These are phyloP conservation scores for Carollia perspicillata DNA, from an alignment of 2,113 vertebrate species.

Conservation along the genomic window DNA sequence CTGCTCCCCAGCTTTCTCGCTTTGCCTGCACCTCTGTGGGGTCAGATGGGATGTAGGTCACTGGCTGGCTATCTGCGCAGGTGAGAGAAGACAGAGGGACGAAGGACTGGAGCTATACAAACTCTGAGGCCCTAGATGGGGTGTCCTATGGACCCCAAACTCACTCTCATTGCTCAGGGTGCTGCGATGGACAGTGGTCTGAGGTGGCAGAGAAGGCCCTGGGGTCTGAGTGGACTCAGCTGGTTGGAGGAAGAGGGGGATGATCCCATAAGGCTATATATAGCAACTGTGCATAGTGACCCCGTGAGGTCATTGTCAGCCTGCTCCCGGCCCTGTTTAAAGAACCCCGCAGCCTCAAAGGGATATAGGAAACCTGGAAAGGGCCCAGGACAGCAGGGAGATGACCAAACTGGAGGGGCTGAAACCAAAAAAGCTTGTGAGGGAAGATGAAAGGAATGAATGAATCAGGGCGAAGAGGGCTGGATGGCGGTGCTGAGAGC, in stretches of 20 bases:
- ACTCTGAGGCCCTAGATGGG: background rate
- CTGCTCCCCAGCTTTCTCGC: background rate
- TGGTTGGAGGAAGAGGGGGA: conserved; percentile 16
- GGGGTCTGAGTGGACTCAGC: conserved; percentile 62
- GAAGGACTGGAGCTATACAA: background rate
- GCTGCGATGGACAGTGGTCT: background rate
- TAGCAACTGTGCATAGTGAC: conserved; percentile 68
- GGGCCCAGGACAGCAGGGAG: conserved; percentile 47
- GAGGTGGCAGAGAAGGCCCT: background rate
- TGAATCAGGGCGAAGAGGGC: conserved; percentile 43
- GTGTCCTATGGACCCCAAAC: background rate
- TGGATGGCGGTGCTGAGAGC: background rate
- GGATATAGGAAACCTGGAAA: conserved; percentile 63
- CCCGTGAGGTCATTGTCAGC: conserved; percentile 69
- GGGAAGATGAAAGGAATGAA: conserved; percentile 72
- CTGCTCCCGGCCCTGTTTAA: conserved; percentile 45
- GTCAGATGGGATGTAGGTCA: background rate
- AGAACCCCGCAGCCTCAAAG: conserved; percentile 38
- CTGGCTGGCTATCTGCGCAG: background rate
- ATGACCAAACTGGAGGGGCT: conserved; percentile 64
- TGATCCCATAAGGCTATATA: conserved; percentile 65
- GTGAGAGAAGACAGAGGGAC: background rate
- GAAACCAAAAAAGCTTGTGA: conserved; percentile 68
- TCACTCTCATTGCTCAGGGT: background rate
- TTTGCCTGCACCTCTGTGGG: background rate